These are phyloP conservation scores for Cloeon dipterum DNA, from an alignment of 2,888 invertebrate genomes.

Conservation along the genomic window DNA sequence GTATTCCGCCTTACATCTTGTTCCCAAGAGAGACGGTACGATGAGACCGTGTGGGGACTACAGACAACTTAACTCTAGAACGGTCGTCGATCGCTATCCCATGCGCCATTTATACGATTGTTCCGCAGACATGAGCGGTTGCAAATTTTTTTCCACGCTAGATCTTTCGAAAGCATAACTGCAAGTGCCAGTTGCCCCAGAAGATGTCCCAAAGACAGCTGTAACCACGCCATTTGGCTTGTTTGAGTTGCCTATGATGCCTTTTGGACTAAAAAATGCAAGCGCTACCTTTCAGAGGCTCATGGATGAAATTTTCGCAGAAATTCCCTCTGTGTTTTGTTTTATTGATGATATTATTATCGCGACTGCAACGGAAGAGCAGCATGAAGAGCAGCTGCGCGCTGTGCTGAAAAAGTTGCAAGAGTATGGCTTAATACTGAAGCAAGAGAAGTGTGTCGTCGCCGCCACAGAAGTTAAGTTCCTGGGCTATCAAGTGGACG, in stretches of 20 bases:
- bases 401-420: no score
- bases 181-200: background rate
- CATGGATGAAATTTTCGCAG: background rate
- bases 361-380: background rate
- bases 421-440: no score
- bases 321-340: background rate
- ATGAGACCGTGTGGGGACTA: slow-evolving; percentile 18
- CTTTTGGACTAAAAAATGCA: background rate
- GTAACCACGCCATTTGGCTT: background rate
- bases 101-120: background rate
- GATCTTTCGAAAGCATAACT: background rate
- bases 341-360: background rate
- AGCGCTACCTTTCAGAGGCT: background rate
- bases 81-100: slow-evolving; percentile 17
- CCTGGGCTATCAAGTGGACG: no score
- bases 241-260: no score
- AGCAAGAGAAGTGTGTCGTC: no score
- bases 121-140: background rate
- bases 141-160: background rate
- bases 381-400: no score
- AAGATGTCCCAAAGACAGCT: background rate
- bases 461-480: no score
- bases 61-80: slow-evolving; percentile 14
- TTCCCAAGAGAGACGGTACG: slow-evolving; percentile 12
- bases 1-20: slow-evolving; percentile 14